Conservation (phyloP, 2,113 vertebrate genomes). For the Elanus axillaris region DNA sequence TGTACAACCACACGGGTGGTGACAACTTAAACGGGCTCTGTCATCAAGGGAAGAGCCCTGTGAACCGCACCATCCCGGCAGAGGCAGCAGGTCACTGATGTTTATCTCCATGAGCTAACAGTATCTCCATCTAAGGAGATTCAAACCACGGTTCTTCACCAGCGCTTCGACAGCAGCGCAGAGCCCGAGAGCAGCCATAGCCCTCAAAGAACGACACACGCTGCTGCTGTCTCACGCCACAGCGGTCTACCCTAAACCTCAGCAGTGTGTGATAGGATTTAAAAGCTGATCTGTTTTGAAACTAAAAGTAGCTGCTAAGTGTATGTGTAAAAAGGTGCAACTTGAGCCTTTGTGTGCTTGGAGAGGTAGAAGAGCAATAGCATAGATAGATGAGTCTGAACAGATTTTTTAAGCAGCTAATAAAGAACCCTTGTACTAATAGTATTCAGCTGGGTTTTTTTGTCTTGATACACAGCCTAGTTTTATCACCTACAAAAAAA, state of each 20-base stretch:
- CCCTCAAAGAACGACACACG: fast-evolving
- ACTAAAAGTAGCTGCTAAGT: neutral
- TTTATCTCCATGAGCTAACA: neutral
- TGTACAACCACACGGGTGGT: fast-evolving
- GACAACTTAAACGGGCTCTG: neutral
- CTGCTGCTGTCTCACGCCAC: neutral
- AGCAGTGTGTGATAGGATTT: fast-evolving
- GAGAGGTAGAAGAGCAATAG: neutral
- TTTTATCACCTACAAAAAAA: constrained; percentile 56
- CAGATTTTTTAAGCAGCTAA: neutral
- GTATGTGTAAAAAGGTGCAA: neutral
- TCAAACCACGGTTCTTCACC: neutral
- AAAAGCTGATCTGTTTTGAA: neutral
- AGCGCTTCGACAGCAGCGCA: neutral
- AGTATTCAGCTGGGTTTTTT: neutral
- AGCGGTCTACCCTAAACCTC: neutral
- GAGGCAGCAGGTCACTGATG: neutral
- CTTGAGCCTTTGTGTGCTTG: neutral
- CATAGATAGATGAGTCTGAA: neutral
- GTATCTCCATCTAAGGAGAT: neutral
- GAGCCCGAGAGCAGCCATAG: neutral
- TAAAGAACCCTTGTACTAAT: neutral
- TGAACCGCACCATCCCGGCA: fast-evolving
- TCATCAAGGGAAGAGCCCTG: neutral
- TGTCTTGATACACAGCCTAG: constrained; percentile 42